Base-by-base conservation (phyloP, 2,113 vertebrate species). In the Chloropsis cyanopogon region DNA sequence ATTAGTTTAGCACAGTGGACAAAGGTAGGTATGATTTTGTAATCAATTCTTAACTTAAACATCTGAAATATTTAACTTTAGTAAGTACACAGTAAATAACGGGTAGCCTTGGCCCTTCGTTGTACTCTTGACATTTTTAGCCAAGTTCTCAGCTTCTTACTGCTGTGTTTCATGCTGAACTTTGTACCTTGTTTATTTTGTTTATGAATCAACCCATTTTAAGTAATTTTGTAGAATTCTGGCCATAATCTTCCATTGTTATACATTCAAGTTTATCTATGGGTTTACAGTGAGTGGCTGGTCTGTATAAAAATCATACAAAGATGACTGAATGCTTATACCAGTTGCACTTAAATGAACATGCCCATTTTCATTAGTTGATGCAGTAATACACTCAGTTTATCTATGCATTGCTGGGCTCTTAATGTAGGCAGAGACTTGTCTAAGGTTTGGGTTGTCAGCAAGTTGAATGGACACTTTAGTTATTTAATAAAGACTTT, bases 351-450 rank as follows among this genome's bases (percentile, higher is more conserved):
- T 98, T 98, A 97, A 97, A 95, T 94, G 95, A 98, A 95, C 97
- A 97, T 70, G 95, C 97, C 98, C 97, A 97, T 98, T 97, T 95
- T 98, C 97, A 93, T 97, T 98, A 97, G 96, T 98, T 98, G 98
- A 98, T 98, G 98, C 98, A 98, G 98, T 98, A 98, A 98, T 98
- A 97, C 98, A 98, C 98, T 99, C 98, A 98, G 87, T 98, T 99
- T 98, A 99, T 98, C 99, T 99, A 99, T 99, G 99, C 99, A 99
- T 98, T 98, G 98, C 98, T 98, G 98, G 98, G 97, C 97, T 98
- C 98, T 98, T 97, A 97, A 97, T 98, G 97, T 90, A 98, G 98
- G 97, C 96, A 96, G 97, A 98, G 93, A 96, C 93, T 98, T 98
- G 98, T 98, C 98, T 98, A 97, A 97, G 97, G 81, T 97, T 97